Evolutionary conservation across 2,888 invertebrate species (phyloP).

Genomic region (Leucophenga montana): DNA sequence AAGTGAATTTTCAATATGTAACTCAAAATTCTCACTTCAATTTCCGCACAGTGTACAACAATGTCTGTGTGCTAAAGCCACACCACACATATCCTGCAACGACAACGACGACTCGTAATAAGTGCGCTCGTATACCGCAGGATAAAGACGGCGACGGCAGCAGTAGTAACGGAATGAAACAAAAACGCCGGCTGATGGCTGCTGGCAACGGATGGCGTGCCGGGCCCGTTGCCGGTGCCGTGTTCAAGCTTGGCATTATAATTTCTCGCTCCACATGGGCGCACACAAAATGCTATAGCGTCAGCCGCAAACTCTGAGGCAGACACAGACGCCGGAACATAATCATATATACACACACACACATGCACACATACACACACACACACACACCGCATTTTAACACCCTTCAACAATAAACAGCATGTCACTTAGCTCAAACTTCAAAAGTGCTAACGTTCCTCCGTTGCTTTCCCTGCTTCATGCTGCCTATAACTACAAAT

Average conservation of each 20-base stretch:
- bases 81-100: too few relatives aligned
- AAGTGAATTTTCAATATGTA: too few relatives aligned
- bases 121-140: slow-evolving; percentile 17
- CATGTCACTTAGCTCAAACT: slow-evolving; percentile 73
- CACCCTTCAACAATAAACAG: slow-evolving; percentile 73
- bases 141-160: background rate
- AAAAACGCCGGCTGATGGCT: too few relatives aligned
- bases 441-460: slow-evolving; percentile 64
- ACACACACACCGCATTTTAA: slow-evolving; percentile 69
- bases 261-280: slow-evolving; percentile 61
- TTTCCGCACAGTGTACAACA: background rate
- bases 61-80: background rate
- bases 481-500: slow-evolving; percentile 8
- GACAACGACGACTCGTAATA: background rate
- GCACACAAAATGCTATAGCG: slow-evolving; percentile 34
- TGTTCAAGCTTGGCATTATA: slow-evolving; percentile 65
- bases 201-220: slow-evolving; percentile 2
- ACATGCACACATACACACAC: slow-evolving; percentile 40
- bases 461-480: slow-evolving; percentile 29
- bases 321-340: slow-evolving; percentile 35
- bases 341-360: slow-evolving; percentile 37
- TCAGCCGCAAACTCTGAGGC: slow-evolving; percentile 24
- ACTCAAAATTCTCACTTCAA: background rate
- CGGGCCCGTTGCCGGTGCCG: slow-evolving; percentile 41
- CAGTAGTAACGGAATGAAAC: too few relatives aligned